These are phyloP conservation scores for Alsophila aescularia DNA, from an alignment of 2,888 invertebrate genomes.

Conservation along the genomic window DNA sequence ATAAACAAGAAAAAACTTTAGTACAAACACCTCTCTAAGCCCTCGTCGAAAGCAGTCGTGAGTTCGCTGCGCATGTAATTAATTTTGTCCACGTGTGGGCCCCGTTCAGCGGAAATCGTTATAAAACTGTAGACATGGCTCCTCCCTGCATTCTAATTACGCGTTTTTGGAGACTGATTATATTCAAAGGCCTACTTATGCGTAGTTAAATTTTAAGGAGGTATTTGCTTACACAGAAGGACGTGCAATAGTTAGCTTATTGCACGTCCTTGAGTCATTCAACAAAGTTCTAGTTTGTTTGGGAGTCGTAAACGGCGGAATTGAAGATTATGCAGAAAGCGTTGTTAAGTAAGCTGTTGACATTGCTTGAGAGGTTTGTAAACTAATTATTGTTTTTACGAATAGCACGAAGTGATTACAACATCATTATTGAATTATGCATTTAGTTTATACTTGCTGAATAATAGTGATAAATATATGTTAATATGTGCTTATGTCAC, in stretches of 20 bases:
- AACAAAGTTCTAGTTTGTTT: background rate
- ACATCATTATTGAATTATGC: too few relatives aligned
- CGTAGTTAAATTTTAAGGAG: background rate
- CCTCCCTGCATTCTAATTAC: conserved; percentile 55
- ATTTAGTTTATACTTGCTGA: too few relatives aligned
- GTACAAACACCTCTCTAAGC: background rate
- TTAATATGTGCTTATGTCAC: too few relatives aligned
- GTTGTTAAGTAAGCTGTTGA: too few relatives aligned
- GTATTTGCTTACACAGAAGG: conserved; percentile 1
- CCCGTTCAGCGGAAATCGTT: conserved; percentile 63
- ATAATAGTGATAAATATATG: too few relatives aligned
- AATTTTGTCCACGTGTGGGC: conserved; percentile 54
- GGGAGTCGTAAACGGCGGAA: too few relatives aligned
- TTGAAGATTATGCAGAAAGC: too few relatives aligned
- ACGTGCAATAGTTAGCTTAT: background rate
- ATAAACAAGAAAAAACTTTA: background rate
- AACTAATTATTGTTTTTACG: too few relatives aligned
- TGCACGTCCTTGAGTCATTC: background rate
- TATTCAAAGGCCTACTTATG: conserved; percentile 14
- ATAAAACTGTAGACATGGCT: conserved; percentile 41
- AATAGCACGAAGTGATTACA: too few relatives aligned
- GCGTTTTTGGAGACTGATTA: conserved; percentile 5
- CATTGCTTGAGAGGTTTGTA: too few relatives aligned
- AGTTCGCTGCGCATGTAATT: conserved; percentile 36
- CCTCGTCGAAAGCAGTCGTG: conserved; percentile 1